These are phyloP conservation scores for Unio delphinus DNA, from an alignment of 2,888 invertebrate genomes.

Conservation along the genomic window DNA sequence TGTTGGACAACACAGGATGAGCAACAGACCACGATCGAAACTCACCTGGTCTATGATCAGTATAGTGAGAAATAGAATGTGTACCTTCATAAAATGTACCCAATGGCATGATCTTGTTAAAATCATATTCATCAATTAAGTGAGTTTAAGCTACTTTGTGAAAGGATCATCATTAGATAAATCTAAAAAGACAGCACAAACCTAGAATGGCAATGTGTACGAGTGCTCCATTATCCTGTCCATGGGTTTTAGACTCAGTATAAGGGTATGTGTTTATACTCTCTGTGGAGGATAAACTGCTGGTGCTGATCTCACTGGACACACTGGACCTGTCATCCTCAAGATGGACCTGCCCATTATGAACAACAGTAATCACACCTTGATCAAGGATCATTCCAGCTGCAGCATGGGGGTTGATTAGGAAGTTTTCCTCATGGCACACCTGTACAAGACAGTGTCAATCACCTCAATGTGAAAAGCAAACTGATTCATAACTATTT, in stretches of 20 bases:
- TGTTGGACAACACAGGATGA: no score
- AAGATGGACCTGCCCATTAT: conserved; percentile 28
- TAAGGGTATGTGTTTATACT: conserved; percentile 32
- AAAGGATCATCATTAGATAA: no score
- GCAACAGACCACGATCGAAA: no score
- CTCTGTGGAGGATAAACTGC: conserved; percentile 17
- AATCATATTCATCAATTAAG: no score
- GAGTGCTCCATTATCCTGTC: conserved; percentile 63
- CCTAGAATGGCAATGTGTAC: conserved; percentile 59
- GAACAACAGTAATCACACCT: conserved; percentile 36
- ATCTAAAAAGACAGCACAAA: conserved; percentile 19
- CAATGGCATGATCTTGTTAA: no score
- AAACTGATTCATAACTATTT: background rate
- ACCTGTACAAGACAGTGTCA: background rate
- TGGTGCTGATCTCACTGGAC: conserved; percentile 26
- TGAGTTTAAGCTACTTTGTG: no score
- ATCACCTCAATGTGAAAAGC: background rate
- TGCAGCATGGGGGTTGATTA: conserved; percentile 32
- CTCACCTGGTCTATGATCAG: no score
- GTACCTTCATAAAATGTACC: no score
- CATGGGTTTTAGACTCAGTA: conserved; percentile 37
- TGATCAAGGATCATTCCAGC: conserved; percentile 18
- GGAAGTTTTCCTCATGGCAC: conserved; percentile 16
- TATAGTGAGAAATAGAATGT: no score
- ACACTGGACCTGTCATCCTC: conserved; percentile 28